Base-by-base conservation (phyloP, 2,113 vertebrate genomes). In the Isurus oxyrinchus region DNA sequence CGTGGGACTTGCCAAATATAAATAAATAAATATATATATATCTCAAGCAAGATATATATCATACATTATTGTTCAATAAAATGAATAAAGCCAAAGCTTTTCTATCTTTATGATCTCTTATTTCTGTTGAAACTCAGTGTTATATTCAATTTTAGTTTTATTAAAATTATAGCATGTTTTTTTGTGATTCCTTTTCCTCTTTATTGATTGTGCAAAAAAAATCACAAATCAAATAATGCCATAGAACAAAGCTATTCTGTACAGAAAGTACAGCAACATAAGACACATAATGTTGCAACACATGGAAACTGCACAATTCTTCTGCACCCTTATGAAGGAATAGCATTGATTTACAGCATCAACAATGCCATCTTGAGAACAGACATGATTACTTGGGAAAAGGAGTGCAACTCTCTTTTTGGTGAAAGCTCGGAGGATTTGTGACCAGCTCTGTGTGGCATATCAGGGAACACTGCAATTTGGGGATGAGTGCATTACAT, bases 121-220 rank as follows among this genome's bases (percentile, higher is more conserved):
- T 94, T 94, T 94, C 59, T 63, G 90, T 10, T 40, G 61, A 14
- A 94, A 16, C 90, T 40, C 59, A 40, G 59, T 40, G 90, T 63
- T 94, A 40, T 40, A 66, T 94, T 94, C 90, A 94, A 94, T 94
- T 63, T 94, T 23, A 94, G 59, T 63, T 44, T 27, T 63, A 94
- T 94, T 94, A 44, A 94, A 94, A 94, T 94, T 63, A 94, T 94
- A 94, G 90, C 16, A 94, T 40, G 90, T 19, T 35, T 94, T 63
- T 40, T 66, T 94, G 90, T 35, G 90, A 94, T 66, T 19, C 27
- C 19, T 93, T 90, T 57, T 94, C 19, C 35, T 21, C 35, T 94
- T 94, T 94, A 94, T 40, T 94, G 90, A 63, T 94, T 5, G 81
- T 84, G 90, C 44, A 49, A 49, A 49, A 63, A 94, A 94, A 94